These are phyloP conservation scores for Alexandromys fortis DNA, from an alignment of 2,113 vertebrate genomes.

Conservation along the genomic window DNA sequence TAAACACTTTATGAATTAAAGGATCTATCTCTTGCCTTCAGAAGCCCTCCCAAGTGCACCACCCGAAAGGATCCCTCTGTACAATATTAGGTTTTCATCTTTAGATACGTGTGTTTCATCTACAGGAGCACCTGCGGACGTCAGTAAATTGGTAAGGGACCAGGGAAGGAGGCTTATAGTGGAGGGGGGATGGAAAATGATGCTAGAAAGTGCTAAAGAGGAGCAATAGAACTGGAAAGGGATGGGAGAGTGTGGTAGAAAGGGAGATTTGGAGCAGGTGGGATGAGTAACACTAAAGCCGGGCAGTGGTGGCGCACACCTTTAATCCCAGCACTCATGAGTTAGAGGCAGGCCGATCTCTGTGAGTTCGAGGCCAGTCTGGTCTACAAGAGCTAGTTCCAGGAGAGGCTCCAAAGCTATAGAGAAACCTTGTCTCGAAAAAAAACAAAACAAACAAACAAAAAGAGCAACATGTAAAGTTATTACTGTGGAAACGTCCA, in stretches of 20 bases:
- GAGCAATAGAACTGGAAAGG: not conserved
- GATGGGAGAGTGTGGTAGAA: too few species aligned
- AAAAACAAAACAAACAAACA: too few species aligned
- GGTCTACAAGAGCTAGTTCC: too few species aligned
- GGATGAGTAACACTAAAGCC: too few species aligned
- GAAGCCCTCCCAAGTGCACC: not conserved
- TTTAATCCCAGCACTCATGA: too few species aligned
- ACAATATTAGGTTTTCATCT: not conserved
- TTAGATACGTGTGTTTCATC: too few species aligned
- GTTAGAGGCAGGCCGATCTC: too few species aligned
- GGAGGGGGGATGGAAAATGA: not conserved
- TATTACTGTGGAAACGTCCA: not conserved
- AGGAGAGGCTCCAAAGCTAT: too few species aligned
- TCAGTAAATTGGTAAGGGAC: not conserved
- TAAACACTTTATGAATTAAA: not conserved
- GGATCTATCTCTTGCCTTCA: not conserved
- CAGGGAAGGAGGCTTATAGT: not conserved
- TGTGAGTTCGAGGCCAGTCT: too few species aligned
- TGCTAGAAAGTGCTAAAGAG: not conserved
- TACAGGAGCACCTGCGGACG: not conserved
- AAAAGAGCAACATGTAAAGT: not conserved
- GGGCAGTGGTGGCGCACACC: too few species aligned
- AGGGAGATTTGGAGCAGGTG: rapidly evolving
- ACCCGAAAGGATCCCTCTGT: not conserved
- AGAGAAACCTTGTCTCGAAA: too few species aligned